Base-by-base conservation (phyloP, 2,797 vertebrate genomes). In the Caiman crocodilus region DNA sequence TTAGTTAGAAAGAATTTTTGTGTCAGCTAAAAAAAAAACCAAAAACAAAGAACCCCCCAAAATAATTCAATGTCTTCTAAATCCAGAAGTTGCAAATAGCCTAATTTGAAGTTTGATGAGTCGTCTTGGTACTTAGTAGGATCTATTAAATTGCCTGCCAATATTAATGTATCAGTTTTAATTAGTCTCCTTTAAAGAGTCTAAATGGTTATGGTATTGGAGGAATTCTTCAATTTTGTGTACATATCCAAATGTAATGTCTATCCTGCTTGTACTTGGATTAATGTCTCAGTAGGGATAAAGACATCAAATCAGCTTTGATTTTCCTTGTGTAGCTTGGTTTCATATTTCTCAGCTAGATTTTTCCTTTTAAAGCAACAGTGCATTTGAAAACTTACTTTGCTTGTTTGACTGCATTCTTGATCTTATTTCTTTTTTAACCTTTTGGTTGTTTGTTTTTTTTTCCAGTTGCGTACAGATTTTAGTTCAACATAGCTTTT, bases 321-420 rank as follows among this genome's bases (percentile, higher is more conserved):
- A 90, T 96, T 95, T 97, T 96, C 95, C 85, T 96, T 95, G 92
- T 95, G 84, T 83, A 81, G 90, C 86, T 92, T 95, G 94, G 94
- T 95, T 96, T 97, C 86, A 69, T 91, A 89, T 96, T 97, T 96
- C 94, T 97, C 87, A 69, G 88, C 80, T 76, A 93, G 92, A 79
- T 95, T 96, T 97, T 28, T 89, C 88, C 64, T 88, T 94, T 97
- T 94, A 92, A 92, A 97, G 85, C 84, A 93, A 79, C 84, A 77
- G 76, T 92, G 56, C 61, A 15, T 92, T 97, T 76, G 92, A 96
- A 92, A 97, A 96, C 96, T 97, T 12, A 94, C 89, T 84, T 96
- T 42, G 84, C 93, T 96, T 84, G 71, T 90, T 94, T 85, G 89
- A 74, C 76, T 92, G 89, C 95, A 93, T 90, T 90, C 90, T 92